Percentiles rank a stretch among this genome's conserved stretches.
Evolutionary conservation across 2,797 vertebrate species (phyloP).

Genomic region (Gallinago nigripennis): DNA sequence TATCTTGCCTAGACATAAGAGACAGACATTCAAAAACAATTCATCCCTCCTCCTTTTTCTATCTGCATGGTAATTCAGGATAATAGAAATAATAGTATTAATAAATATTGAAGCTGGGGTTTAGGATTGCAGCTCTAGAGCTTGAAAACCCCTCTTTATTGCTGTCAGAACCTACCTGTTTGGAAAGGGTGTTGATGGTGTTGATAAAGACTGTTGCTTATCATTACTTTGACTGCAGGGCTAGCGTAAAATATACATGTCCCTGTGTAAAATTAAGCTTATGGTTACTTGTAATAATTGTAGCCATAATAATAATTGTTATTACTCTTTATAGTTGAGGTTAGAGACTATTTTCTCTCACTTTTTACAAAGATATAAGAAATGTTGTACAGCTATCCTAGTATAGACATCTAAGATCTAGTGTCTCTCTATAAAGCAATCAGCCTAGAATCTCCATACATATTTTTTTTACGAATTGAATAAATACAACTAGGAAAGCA

Average conservation of each 20-base stretch:
- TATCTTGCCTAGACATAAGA: constrained; percentile 37
- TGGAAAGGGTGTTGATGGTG: not conserved
- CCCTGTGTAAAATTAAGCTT: not conserved
- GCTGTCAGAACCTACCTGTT: not conserved
- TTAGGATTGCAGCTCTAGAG: not conserved
- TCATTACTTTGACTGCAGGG: not conserved
- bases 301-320: not conserved
- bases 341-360: not conserved
- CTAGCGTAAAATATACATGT: not conserved
- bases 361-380: not conserved
- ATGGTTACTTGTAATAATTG: not conserved
- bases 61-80: not conserved
- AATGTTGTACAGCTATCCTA: not conserved
- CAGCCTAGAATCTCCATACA: not conserved
- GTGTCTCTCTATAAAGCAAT: not conserved
- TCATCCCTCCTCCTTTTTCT: not conserved
- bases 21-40: constrained; percentile 8
- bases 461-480: not conserved
- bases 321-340: not conserved
- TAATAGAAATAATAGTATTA: constrained; percentile 11
- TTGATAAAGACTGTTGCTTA: not conserved
- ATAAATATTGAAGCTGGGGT: not conserved
- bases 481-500: fast-evolving
- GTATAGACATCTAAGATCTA: not conserved
- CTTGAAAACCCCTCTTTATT: not conserved